A percentile compares a stretch with the other conserved stretches of the same genome.
Conservation (phyloP, 2,113 vertebrate species). For the Osmerus eperlanus region DNA sequence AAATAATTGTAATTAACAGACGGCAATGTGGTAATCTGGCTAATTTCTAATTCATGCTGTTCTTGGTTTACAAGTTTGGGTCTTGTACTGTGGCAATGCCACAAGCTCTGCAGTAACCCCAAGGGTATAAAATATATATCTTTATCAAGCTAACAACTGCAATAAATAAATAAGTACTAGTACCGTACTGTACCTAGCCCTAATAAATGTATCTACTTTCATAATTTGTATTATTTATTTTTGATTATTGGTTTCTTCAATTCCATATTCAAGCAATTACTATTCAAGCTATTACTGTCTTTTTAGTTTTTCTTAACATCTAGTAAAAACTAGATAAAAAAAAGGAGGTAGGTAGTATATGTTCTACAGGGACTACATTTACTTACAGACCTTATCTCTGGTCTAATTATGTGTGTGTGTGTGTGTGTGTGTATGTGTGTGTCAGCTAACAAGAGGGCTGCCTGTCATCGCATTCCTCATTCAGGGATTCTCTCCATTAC, state of each 20-base stretch:
- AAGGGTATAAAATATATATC: conserved; percentile 20
- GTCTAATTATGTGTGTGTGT: conserved; percentile 49
- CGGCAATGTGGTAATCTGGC: conserved; percentile 25
- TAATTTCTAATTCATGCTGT: too few species aligned
- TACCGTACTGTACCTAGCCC: too few species aligned
- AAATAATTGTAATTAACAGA: background rate
- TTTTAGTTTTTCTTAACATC: too few species aligned
- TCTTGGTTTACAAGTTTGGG: conserved; percentile 28
- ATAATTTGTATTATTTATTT: too few species aligned
- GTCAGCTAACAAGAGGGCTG: conserved; percentile 52
- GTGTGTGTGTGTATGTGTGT: conserved; percentile 24
- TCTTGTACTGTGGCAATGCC: too few species aligned
- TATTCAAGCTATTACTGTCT: too few species aligned
- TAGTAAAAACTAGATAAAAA: too few species aligned
- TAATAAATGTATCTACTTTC: too few species aligned
- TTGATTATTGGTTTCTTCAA: too few species aligned
- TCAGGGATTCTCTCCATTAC: conserved; percentile 58
- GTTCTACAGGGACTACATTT: conserved; percentile 14
- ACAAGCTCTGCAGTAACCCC: background rate
- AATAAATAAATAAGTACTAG: too few species aligned
- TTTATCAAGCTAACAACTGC: background rate
- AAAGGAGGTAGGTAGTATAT: too few species aligned
- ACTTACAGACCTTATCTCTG: conserved; percentile 37
- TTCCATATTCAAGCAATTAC: too few species aligned
- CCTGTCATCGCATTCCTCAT: conserved; percentile 58